These are phyloP conservation scores for Cataglyphis albicans DNA, from an alignment of 2,888 invertebrate species.

Conservation along the genomic window DNA sequence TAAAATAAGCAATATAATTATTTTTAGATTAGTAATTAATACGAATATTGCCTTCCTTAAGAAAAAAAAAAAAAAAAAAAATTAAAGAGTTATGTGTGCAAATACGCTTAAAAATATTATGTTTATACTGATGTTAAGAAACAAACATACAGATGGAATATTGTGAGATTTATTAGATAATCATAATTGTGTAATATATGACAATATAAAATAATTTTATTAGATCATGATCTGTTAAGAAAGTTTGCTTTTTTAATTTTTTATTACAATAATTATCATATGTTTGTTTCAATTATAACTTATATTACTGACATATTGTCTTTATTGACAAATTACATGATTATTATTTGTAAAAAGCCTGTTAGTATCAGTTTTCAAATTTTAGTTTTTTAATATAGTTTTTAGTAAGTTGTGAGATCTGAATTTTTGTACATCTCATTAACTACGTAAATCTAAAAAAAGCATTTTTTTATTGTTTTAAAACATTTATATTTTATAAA, in stretches of 20 bases:
- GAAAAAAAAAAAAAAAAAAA: neutral
- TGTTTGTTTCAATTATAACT: constrained; percentile 2
- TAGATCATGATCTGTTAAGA: neutral
- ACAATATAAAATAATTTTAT: constrained; percentile 19
- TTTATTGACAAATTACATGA: neutral
- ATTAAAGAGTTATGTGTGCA: constrained; percentile 16
- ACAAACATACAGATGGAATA: constrained; percentile 24
- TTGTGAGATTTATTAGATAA: constrained; percentile 25
- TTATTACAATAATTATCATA: neutral
- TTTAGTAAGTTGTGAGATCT: neutral
- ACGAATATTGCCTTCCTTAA: constrained; percentile 33
- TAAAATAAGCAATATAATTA: constrained; percentile 19
- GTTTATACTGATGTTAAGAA: constrained; percentile 13
- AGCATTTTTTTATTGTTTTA: neutral
- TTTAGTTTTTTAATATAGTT: constrained; percentile 11
- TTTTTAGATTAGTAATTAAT: constrained; percentile 30
- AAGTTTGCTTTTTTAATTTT: neutral
- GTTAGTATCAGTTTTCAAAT: neutral
- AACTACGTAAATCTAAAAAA: neutral
- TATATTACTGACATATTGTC: neutral
- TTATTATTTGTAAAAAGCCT: neutral
- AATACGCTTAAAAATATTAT: constrained; percentile 48
- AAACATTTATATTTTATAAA: constrained; percentile 14
- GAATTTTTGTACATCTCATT: constrained; percentile 10
- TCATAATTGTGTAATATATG: constrained; percentile 2